Evolutionary conservation across 1,140 invertebrate genomes (phyloP).

Genomic region (Lasioglossum albipes): DNA sequence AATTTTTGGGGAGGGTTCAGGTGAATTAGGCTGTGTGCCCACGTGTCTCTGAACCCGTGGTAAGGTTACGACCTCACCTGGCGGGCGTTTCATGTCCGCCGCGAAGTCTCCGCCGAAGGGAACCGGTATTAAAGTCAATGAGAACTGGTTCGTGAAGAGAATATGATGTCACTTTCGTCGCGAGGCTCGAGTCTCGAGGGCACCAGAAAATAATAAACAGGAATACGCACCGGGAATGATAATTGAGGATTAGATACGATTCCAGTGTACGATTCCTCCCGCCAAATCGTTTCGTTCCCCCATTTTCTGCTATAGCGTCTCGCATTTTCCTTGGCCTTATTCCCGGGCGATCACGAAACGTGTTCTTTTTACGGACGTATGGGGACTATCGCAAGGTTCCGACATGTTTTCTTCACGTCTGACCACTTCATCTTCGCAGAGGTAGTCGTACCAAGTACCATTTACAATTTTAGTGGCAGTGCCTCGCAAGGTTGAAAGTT

Average conservation of each 20-base stretch:
- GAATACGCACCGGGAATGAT: slow-evolving; percentile 1
- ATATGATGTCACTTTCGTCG: slow-evolving; percentile 56
- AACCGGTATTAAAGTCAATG: slow-evolving; percentile 55
- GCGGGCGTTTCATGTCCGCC: not conserved
- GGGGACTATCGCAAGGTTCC: not conserved
- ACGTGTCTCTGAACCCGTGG: not conserved
- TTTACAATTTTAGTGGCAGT: too few relatives aligned
- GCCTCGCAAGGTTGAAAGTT: too few relatives aligned
- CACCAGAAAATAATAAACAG: slow-evolving; percentile 36
- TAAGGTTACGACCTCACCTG: slow-evolving; percentile 35
- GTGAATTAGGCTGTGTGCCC: too few relatives aligned
- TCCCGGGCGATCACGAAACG: not conserved
- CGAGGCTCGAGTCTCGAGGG: not conserved
- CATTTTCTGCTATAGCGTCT: not conserved
- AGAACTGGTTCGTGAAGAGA: slow-evolving; percentile 53
- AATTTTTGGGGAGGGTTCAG: too few relatives aligned
- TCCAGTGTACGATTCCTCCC: not conserved
- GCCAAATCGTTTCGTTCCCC: not conserved
- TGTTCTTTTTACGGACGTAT: not conserved
- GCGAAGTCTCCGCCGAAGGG: not conserved
- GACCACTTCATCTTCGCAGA: too few relatives aligned
- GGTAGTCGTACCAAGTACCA: too few relatives aligned
- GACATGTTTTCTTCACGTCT: not conserved
- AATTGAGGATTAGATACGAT: slow-evolving; percentile 28
- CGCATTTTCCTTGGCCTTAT: slow-evolving; percentile 27